Base-by-base conservation (phyloP, 2,888 invertebrate species). In the Macrosoma leucophasiata region DNA sequence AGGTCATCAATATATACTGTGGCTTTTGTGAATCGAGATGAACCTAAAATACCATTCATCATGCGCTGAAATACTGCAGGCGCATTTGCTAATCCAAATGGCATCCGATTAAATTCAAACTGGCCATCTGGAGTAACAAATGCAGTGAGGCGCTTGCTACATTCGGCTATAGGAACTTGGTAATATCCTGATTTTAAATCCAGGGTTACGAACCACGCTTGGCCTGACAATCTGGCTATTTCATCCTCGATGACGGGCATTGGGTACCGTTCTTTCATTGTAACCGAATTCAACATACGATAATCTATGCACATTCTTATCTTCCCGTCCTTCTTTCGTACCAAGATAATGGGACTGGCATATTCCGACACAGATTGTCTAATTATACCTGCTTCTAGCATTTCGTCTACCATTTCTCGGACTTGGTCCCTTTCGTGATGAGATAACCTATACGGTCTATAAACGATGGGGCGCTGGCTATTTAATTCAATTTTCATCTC, bases 131-230 rank as follows among this genome's bases (percentile, higher is more conserved):
- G 42, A 3, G 43, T 43, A 1, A 43, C 23, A 18, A 43, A 44
- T 2, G 41, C 35, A 1, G 43, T 43, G 1, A 37, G 24, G 27
- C 46, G 39, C 22, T 34, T 34, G 4, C 35, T 42, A 3, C 12
- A 9, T 23, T 49, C 43, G n/a, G 47, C 33, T 4, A 64, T 36
- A 3, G 42, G 38, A 1, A 65, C 55, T 19, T 41, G 43, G 11
- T 44, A 43, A 18, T 43, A 43, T 2, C 39, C 42, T 2, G 42
- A 43, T 0, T 34, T 35, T 4, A 44, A 19, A 15, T 45, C 41
- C 3, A 43, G 13, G 1, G 37, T 23, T 1, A 39, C 39, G 10
- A 32, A 46, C 19, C 28, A 43, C 11, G 29, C 23, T 21, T 29
- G n/a, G 1, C 43, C 43, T 2, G 30, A 13, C 6, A 46, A 13